These are phyloP conservation scores for Zaprionus lachaisei DNA, from an alignment of 1,140 invertebrate species.

Conservation along the genomic window DNA sequence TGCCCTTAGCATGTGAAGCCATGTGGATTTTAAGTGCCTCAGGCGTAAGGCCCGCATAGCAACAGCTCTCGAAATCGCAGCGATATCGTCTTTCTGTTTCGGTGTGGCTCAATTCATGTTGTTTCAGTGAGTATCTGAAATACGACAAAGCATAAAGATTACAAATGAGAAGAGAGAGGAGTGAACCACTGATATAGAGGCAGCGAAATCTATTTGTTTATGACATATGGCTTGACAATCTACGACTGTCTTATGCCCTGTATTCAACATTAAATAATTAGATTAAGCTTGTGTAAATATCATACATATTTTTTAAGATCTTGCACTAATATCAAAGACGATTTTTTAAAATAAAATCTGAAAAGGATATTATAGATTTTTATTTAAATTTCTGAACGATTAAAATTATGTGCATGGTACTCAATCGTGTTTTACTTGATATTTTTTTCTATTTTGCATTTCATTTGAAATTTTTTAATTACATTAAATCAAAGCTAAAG, in stretches of 20 bases:
- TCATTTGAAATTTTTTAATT: slow-evolving; percentile 77
- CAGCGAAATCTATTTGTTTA: slow-evolving; percentile 10
- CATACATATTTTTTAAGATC: not conserved
- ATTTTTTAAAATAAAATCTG: not conserved
- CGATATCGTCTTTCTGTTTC: slow-evolving; percentile 22
- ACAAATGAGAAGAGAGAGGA: not conserved
- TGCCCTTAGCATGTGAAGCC: slow-evolving; percentile 64
- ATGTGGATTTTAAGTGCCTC: slow-evolving; percentile 61
- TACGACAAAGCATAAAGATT: slow-evolving; percentile 10
- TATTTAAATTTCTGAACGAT: too few relatives aligned
- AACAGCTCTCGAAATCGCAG: slow-evolving; percentile 55
- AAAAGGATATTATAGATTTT: not conserved
- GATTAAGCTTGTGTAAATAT: not conserved
- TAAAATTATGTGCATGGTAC: not conserved
- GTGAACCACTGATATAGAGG: not conserved
- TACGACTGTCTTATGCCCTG: not conserved
- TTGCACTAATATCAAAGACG: not conserved
- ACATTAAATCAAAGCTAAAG: slow-evolving; percentile 83
- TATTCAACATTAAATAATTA: not conserved
- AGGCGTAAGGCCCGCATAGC: slow-evolving; percentile 52
- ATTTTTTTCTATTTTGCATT: slow-evolving; percentile 40
- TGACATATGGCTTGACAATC: slow-evolving; percentile 22
- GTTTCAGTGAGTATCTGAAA: slow-evolving; percentile 62
- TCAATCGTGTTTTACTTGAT: not conserved
- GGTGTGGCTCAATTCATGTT: slow-evolving; percentile 55